Evolutionary conservation across 2,797 vertebrate species (phyloP), one percentile per base, ranked within the genome.

Genomic region (Paramormyrops hopkinsi): DNA sequence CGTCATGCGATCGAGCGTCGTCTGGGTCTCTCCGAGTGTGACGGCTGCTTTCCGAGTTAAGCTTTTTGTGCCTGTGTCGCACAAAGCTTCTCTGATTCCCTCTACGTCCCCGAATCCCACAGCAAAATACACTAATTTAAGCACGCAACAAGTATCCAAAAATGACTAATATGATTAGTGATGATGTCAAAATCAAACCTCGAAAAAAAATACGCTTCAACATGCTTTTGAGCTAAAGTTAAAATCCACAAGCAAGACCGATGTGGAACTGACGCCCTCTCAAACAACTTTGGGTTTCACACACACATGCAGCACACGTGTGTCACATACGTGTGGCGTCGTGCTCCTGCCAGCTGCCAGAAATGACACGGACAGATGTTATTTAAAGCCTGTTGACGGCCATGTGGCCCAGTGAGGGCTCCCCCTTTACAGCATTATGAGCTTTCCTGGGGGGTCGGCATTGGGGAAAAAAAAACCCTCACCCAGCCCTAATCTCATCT

Each of bases 351-450:
- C 69, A 76, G 69, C 69, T 17, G 17, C 5, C 33, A 19, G 54
- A 44, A 46, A 65, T 17, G 33, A 69, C 62, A 69, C 9, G 25
- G 25, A 11, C 25, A 33, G 62, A 69, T 69, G 48, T 83, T 89
- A 89, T 91, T 69, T 69, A 69, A 69, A 69, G 62, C 62, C 62
- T 50, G 89, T 91, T 37, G 54, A 41, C 19, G 33, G 53, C 37
- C 53, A 19, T 62, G 9, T 1, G 54, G 7, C 8, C 90, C 88
- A 91, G 89, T 86, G 90, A 91, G 91, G 92, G 93, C 92, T 91
- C 92, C 92, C 91, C 92, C 91, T 92, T 92, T 91, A 91, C 90
- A 89, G 89, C 91, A 91, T 93, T 92, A 93, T 92, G 89, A 92
- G 92, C 91, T 94, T 92, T 91, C 92, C 88, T 89, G 69, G 56